Base-by-base conservation (phyloP, 1,140 invertebrate genomes). In the Apis laboriosa region DNA sequence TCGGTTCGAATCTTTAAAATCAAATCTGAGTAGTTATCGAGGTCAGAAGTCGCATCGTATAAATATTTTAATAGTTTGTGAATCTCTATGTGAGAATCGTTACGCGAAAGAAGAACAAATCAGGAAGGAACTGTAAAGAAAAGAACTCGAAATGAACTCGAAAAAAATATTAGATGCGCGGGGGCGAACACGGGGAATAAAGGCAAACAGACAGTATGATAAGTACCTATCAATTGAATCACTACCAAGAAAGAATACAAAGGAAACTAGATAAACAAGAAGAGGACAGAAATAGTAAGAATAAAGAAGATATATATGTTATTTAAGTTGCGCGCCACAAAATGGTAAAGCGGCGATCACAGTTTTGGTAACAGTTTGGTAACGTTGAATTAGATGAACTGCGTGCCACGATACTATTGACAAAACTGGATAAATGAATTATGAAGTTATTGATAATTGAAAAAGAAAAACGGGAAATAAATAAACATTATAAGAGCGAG, bases 1-100 rank as follows among this genome's bases (percentile, higher is more conserved):
- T 91, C 84, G 89, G 89, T 93, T 93, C 28, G 79, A 90, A 83
- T 92, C 88, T 92, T 90, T 73, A 66, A 75, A 83, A 91, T 91
- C 80, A 75, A 83, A 91, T 91, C 80, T 85, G 86, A 90, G 85
- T 91, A 92, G 88, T 84, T 89, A 82, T 84, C 84, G 77, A 76
- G 84, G 55, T 86, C 85, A 91, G 85, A 88, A 55, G 86, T 91
- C 80, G 88, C 88, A 90, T 90, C 88, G 88, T 88, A 90, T 91
- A 91, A 90, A 91, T 89, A 88, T 86, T 83, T 82, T 90, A 91
- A 87, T 91, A 91, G 90, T 91, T 84, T 24, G 72, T 49, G 61
- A 88, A 68, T 89, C 83, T 89, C 83, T 78, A 73, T 55, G 63
- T 68, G 77, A 84, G 9, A 17, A 84, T 86, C 75, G 77, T 64